Percentiles rank a stretch among this genome's conserved stretches.
phyloP scores from a whole-genome alignment of 2,888 invertebrate species.

The Agrotis clavis region DNA sequence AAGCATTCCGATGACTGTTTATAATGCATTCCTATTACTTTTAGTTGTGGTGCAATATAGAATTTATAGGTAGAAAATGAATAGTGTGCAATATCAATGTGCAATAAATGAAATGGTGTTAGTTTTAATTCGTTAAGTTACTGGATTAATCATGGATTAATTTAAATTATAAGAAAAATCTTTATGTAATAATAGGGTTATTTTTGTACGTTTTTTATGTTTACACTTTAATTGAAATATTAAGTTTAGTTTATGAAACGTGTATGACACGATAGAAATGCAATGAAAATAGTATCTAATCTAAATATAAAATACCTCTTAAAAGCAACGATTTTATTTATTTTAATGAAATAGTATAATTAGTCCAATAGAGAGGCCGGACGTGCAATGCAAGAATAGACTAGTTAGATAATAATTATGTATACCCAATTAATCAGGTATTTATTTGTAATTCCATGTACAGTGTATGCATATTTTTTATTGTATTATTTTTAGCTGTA shows the following conservation, averaged over 20 bases:
- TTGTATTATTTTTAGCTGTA: slow-evolving; percentile 54
- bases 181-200: slow-evolving; percentile 1
- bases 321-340: slow-evolving; percentile 63
- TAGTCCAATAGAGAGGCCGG: slow-evolving; percentile 80
- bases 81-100: slow-evolving; percentile 80
- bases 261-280: slow-evolving; percentile 50
- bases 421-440: slow-evolving; percentile 1
- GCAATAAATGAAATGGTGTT: slow-evolving; percentile 69
- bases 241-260: slow-evolving; percentile 26
- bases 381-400: slow-evolving; percentile 89
- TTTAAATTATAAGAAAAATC: not conserved
- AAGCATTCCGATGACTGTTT: slow-evolving; percentile 68
- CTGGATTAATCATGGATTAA: slow-evolving; percentile 18
- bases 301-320: slow-evolving; percentile 56
- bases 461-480: slow-evolving; percentile 58
- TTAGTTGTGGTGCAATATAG: slow-evolving; percentile 73
- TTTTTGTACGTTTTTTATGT: slow-evolving; percentile 21
- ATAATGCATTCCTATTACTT: slow-evolving; percentile 66
- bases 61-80: slow-evolving; percentile 37
- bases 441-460: slow-evolving; percentile 58
- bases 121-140: slow-evolving; percentile 16
- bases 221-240: slow-evolving; percentile 25
- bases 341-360: slow-evolving; percentile 52
- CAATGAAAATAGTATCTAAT: slow-evolving; percentile 33
- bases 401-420: slow-evolving; percentile 53